These are phyloP conservation scores for Tetrapedia diversipes DNA, from an alignment of 2,888 invertebrate species.

Conservation along the genomic window DNA sequence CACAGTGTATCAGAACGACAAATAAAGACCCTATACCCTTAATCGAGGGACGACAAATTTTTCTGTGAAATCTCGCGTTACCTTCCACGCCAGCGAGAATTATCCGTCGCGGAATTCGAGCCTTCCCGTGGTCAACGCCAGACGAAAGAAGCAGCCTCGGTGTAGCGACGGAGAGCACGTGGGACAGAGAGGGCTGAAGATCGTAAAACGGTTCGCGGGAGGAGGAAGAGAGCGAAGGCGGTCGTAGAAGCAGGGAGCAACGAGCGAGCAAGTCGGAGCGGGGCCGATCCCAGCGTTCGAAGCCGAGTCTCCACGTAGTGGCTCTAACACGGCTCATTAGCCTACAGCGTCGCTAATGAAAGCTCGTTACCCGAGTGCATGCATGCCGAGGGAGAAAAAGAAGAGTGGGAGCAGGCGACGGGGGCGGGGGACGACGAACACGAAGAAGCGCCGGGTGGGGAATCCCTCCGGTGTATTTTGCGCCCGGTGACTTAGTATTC, in stretches of 20 bases:
- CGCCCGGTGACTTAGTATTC: slow-evolving; percentile 72
- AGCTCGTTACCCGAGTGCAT: slow-evolving; percentile 81
- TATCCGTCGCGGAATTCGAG: too few species aligned
- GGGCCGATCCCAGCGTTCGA: slow-evolving; percentile 59
- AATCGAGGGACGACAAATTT: too few species aligned
- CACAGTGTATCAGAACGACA: too few species aligned
- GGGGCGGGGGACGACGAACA: slow-evolving; percentile 53
- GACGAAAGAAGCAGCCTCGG: neutral
- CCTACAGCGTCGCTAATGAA: slow-evolving; percentile 83
- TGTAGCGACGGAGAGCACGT: neutral
- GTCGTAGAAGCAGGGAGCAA: slow-evolving; percentile 8
- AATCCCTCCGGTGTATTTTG: slow-evolving; percentile 69
- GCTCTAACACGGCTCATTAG: slow-evolving; percentile 81
- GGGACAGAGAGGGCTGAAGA: slow-evolving; percentile 13
- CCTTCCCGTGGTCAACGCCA: neutral
- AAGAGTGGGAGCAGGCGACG: slow-evolving; percentile 26
- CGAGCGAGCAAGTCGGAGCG: slow-evolving; percentile 46
- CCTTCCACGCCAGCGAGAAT: too few species aligned
- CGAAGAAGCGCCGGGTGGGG: slow-evolving; percentile 61
- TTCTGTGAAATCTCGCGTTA: too few species aligned
- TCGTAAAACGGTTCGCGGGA: neutral
- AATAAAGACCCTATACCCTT: too few species aligned
- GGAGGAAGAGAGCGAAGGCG: slow-evolving; percentile 14
- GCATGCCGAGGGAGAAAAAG: slow-evolving; percentile 67
- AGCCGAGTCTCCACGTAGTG: slow-evolving; percentile 63